These are phyloP conservation scores for Echiichthys vipera DNA, from an alignment of 2,797 vertebrate species.

Conservation along the genomic window DNA sequence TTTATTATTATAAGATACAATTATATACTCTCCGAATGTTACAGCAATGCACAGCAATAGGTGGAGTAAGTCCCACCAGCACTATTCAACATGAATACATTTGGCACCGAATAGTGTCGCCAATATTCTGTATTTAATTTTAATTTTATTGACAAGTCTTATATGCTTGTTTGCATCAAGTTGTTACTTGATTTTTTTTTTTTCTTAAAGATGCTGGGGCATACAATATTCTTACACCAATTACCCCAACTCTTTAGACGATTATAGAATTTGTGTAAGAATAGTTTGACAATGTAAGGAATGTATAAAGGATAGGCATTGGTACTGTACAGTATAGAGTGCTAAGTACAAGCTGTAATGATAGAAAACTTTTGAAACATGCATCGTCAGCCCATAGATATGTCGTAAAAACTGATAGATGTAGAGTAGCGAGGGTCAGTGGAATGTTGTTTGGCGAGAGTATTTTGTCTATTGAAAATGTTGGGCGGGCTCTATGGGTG, in stretches of 20 bases:
- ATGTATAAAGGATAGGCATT: slow-evolving; percentile 72
- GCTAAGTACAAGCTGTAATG: slow-evolving; percentile 62
- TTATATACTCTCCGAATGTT: slow-evolving; percentile 58
- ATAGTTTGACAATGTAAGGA: slow-evolving; percentile 70
- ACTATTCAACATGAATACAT: slow-evolving; percentile 67
- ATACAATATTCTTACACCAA: slow-evolving; percentile 65
- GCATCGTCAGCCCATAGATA: slow-evolving; percentile 62
- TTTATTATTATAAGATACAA: slow-evolving; percentile 56
- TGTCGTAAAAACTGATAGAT: slow-evolving; percentile 60
- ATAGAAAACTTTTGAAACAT: slow-evolving; percentile 60
- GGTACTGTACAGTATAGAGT: slow-evolving; percentile 73
- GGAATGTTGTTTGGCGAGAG: slow-evolving; percentile 65
- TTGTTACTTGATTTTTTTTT: slow-evolving; percentile 57
- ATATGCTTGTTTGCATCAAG: slow-evolving; percentile 72
- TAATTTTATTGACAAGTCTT: slow-evolving; percentile 79
- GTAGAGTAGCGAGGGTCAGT: slow-evolving; percentile 73
- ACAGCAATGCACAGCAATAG: slow-evolving; percentile 64
- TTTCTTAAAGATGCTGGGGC: slow-evolving; percentile 56
- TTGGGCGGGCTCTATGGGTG: slow-evolving; percentile 51
- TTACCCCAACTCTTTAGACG: slow-evolving; percentile 56
- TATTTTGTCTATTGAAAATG: slow-evolving; percentile 61
- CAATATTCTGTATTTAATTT: slow-evolving; percentile 82
- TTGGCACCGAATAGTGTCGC: slow-evolving; percentile 55
- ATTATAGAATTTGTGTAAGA: slow-evolving; percentile 66
- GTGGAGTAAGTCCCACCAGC: slow-evolving; percentile 63